These are phyloP conservation scores for Bugula neritina DNA, from an alignment of 2,888 invertebrate species.

Conservation along the genomic window DNA sequence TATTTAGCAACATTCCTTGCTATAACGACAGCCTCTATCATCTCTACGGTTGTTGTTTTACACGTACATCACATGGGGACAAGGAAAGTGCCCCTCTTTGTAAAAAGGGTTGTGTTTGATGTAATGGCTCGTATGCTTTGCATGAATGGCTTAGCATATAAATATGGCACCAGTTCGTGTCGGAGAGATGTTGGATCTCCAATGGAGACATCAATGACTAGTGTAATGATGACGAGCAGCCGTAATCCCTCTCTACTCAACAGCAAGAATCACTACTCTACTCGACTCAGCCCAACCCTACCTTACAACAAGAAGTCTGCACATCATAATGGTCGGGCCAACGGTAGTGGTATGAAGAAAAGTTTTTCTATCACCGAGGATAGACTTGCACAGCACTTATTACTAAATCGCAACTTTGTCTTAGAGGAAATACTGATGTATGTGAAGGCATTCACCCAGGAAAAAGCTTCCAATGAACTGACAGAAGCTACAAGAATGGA, in stretches of 20 bases:
- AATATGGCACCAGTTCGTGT: conserved; percentile 24
- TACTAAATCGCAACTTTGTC: conserved; percentile 16
- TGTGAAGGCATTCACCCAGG: conserved; percentile 12
- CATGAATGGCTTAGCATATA: background rate
- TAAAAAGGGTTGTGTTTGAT: conserved; percentile 22
- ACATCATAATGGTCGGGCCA: background rate
- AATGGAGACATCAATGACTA: conserved; percentile 16
- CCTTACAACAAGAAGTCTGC: background rate
- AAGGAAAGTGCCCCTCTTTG: conserved; percentile 7
- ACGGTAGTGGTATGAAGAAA: background rate
- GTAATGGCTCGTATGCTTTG: conserved; percentile 25
- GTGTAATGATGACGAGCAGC: conserved; percentile 2
- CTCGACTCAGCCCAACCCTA: background rate
- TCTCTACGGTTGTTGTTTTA: conserved; percentile 22
- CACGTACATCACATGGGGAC: conserved; percentile 26
- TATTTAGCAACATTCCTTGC: conserved; percentile 33
- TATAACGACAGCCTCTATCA: conserved; percentile 31
- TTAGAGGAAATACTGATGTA: conserved; percentile 24
- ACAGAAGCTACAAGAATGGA: conserved; percentile 15
- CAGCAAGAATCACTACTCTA: background rate
- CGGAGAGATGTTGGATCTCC: background rate
- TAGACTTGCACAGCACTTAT: conserved; percentile 4
- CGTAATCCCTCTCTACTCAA: background rate
- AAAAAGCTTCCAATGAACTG: background rate
- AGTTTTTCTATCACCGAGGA: conserved; percentile 25